These are phyloP conservation scores for Trogon melanurus DNA, from an alignment of 2,113 vertebrate genomes.

Conservation along the genomic window DNA sequence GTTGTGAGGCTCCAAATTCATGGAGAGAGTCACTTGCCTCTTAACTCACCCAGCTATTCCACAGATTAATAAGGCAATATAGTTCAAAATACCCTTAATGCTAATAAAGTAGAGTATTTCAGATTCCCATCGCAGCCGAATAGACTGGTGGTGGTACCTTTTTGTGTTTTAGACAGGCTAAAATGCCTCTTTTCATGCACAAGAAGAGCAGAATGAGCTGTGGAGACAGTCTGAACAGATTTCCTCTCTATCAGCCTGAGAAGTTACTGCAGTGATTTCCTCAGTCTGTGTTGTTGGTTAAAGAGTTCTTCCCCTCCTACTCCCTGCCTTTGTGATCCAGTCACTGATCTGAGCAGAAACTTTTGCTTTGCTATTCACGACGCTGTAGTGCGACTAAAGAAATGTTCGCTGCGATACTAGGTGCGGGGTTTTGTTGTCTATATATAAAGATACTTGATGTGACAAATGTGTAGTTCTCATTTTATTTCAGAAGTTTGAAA, in stretches of 20 bases:
- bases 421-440: neutral
- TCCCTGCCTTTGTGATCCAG: neutral
- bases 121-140: neutral
- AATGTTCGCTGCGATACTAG: neutral
- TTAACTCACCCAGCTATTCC: neutral
- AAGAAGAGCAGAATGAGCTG: neutral
- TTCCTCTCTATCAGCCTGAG: neutral
- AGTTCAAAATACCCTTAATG: neutral
- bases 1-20: neutral
- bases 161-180: neutral
- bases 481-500: neutral
- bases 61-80: neutral
- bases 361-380: neutral
- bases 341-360: neutral
- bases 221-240: neutral
- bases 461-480: neutral
- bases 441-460: neutral
- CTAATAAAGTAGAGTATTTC: neutral
- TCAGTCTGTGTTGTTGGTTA: neutral
- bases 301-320: neutral
- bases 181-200: neutral
- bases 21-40: neutral
- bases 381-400: neutral
- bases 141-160: neutral
- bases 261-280: neutral